Evolutionary conservation across 2,888 invertebrate genomes (phyloP), one percentile per base, ranked within the genome.

Genomic region (Parnassius apollo): DNA sequence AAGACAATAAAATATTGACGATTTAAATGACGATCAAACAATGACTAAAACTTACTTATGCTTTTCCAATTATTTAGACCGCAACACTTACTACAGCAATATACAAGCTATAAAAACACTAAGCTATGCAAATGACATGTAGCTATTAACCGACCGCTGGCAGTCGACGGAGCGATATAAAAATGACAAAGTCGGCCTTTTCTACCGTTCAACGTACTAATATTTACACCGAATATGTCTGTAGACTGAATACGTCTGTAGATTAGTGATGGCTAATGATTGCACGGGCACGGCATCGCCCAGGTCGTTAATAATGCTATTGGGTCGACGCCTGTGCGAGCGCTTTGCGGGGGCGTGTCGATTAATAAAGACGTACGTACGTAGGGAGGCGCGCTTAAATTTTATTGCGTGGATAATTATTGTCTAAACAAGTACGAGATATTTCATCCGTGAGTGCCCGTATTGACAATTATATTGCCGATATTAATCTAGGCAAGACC

Each of bases 311-410:
- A 59, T 59, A 63, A 56, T 56, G 59, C 22, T 63, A 63, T 50
- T 42, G 54, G 59, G 62, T 49, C 62, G 62, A 54, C 59, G 62
- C 62, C 58, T 59, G 62, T 50, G 62, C 63, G 55, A 8, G 48
- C 45, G 61, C 42, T n/a, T 54, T 53, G 63, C 63, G 63, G 63
- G 59, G 63, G 63, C 63, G 63, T 59, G 63, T 11, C 59, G 59
- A 48, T 51, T 56, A 59, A 63, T 59, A 51, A 55, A 59, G 59
- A n/a, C n/a, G n/a, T n/a, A n/a, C n/a, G n/a, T n/a, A 63, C 51
- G 63, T 51, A 50, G 42, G 54, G 55, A 59, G 54, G 50, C 58
- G 55, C 55, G 59, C 51, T 45, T 45, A 59, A 51, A 59, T 63
- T 63, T 63, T 63, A 63, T 59, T 52, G 50, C 55, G 46, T 45